Percentiles rank a stretch among this genome's conserved stretches.
Conservation (phyloP, 2,888 invertebrate genomes). For the Archips xylosteana region DNA sequence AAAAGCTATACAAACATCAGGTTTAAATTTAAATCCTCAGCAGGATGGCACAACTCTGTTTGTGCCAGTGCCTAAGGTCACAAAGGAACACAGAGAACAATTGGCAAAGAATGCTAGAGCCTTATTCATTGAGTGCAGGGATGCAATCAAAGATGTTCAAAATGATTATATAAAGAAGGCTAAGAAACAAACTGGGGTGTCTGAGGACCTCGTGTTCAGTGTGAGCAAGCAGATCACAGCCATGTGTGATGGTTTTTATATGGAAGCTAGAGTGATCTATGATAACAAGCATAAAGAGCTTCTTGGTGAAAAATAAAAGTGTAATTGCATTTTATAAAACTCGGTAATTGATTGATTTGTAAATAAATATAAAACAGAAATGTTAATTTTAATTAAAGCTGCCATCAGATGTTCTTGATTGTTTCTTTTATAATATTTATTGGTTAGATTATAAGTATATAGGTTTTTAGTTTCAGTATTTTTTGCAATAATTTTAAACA, state of each 20-base stretch:
- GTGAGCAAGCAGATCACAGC: constrained; percentile 89
- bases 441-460: too few species aligned
- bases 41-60: constrained; percentile 97
- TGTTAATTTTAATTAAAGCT: not conserved
- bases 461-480: too few species aligned
- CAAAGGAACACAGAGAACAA: constrained; percentile 96
- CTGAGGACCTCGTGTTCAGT: constrained; percentile 89
- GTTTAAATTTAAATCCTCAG: constrained; percentile 97
- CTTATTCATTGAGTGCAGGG: constrained; percentile 92
- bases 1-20: constrained; percentile 91
- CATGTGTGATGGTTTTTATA: constrained; percentile 88
- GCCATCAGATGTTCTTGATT: not conserved
- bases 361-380: not conserved
- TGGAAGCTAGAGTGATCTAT: constrained; percentile 74
- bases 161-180: constrained; percentile 89
- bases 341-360: not conserved
- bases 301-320: constrained; percentile 80
- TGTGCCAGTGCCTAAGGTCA: constrained; percentile 96
- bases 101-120: constrained; percentile 95
- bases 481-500: too few species aligned
- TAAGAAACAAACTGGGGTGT: constrained; percentile 89
- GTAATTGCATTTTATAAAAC: not conserved
- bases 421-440: not conserved
- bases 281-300: constrained; percentile 91
- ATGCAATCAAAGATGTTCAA: constrained; percentile 91